Evolutionary conservation across 2,113 vertebrate genomes (phyloP), one percentile per base, ranked within the genome.

Genomic region (Vanacampus margaritifer): DNA sequence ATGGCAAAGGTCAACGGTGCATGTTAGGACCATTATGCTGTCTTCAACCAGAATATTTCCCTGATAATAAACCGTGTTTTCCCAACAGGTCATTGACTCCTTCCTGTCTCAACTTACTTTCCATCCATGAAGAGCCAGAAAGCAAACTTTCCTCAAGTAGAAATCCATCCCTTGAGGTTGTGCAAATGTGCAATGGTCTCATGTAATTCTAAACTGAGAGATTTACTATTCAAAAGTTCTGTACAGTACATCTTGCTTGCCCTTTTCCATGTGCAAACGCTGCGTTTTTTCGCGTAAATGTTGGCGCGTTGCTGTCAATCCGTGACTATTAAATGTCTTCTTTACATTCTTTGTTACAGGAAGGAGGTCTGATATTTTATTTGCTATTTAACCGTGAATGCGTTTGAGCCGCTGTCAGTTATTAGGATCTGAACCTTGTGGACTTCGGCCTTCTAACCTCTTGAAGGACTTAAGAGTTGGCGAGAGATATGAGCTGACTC

Each of bases 81-180:
- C 23, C 68, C 43, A 80, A 56, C 82, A 97, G 95, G 91, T 88
- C 85, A 90, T 96, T 83, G 92, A 94, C 83, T 91, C 92, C 51
- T 95, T 94, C 89, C 92, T 97, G 88, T 95, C 92, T 83, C 93
- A 95, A 78, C 91, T 96, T 56, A 89, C 90, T 71, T 94, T 91
- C 93, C 28, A 48, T 28, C 51, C 66, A 36, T 63, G 67, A 78
- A 57, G 67, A 83, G 46, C 21, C 48, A 50, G 37, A 75, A 36
- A 41, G 2, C 10, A 14, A 32, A 43, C 14, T 2, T 1, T 63
- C 63, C 48, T 67, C 3, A 16, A 43, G 35, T 48, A 37, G 53
- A 48, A 63, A 41, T 26, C 10, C 36, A 75, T 60, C 26, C 59
- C 19, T 39, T 63, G 24, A 73, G 39, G 14, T 71, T 69, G 35